phyloP scores from a whole-genome alignment of 2,797 vertebrate genomes.

The Amazona ochrocephala region DNA sequence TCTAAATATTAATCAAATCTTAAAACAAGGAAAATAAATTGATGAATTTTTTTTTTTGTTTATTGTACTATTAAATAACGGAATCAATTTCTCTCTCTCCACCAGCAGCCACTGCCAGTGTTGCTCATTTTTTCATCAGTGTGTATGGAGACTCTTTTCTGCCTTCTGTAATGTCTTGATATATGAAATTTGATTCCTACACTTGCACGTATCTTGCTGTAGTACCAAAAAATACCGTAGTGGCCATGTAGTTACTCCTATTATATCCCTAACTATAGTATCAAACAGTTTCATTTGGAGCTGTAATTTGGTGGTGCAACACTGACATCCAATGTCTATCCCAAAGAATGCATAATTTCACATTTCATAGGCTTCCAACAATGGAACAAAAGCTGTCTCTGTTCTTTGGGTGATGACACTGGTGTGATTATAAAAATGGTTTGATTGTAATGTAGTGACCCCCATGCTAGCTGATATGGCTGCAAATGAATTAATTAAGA shows the following conservation, averaged over 20 bases:
- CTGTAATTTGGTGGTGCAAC: conserved; percentile 59
- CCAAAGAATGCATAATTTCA: conserved; percentile 31
- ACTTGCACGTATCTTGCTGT: background rate
- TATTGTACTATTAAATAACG: background rate
- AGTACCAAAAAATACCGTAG: background rate
- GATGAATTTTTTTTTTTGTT: background rate
- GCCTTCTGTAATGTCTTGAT: background rate
- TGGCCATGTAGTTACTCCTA: background rate
- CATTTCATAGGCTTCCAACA: background rate
- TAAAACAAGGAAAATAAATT: background rate
- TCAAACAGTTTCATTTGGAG: background rate
- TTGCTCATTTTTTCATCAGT: background rate
- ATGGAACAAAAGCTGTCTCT: background rate
- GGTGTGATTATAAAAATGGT: background rate
- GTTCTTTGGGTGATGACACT: background rate
- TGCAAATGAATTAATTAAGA: background rate
- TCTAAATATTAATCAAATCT: background rate
- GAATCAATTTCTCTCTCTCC: background rate
- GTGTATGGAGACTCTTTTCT: background rate
- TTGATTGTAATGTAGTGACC: background rate
- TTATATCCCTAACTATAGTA: background rate
- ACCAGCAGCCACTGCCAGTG: background rate
- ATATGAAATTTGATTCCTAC: background rate
- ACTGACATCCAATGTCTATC: conserved; percentile 54
- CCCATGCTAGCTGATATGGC: background rate